These are phyloP conservation scores for Acrobasis suavella DNA, from an alignment of 2,888 invertebrate species.

Conservation along the genomic window DNA sequence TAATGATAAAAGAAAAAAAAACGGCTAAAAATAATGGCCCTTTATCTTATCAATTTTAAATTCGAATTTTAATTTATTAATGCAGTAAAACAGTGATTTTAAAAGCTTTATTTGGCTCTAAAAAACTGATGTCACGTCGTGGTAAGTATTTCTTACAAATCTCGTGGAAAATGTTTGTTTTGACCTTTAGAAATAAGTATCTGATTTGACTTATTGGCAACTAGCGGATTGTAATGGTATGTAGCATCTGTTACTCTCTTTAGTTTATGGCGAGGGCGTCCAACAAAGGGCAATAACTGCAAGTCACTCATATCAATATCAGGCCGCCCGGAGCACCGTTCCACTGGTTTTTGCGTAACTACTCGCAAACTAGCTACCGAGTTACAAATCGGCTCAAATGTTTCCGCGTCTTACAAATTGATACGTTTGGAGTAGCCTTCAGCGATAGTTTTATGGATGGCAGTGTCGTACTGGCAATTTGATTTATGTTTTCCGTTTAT, in stretches of 20 bases:
- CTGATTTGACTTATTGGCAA: no score
- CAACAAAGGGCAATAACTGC: slow-evolving; percentile 73
- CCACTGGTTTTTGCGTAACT: slow-evolving; percentile 68
- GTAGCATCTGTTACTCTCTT: background rate
- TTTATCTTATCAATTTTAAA: no score
- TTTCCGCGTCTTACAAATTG: slow-evolving; percentile 28
- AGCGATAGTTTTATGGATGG: slow-evolving; percentile 28
- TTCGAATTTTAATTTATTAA: no score
- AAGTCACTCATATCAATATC: slow-evolving; percentile 83
- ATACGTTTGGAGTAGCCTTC: slow-evolving; percentile 40
- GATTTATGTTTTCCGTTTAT: slow-evolving; percentile 2
- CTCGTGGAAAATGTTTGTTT: no score
- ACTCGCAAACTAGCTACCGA: slow-evolving; percentile 32
- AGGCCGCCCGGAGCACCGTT: slow-evolving; percentile 58
- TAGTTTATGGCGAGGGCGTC: slow-evolving; percentile 48
- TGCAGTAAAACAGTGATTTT: no score
- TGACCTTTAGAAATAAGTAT: no score
- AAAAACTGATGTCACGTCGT: no score
- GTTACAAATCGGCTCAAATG: slow-evolving; percentile 37
- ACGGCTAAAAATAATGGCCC: no score
- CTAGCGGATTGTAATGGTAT: background rate
- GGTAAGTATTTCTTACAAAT: no score
- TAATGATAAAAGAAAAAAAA: no score
- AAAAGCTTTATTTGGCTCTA: no score
- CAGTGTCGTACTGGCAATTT: slow-evolving; percentile 23